phyloP scores from a whole-genome alignment of 2,113 vertebrate genomes.

The Rhea americana region DNA sequence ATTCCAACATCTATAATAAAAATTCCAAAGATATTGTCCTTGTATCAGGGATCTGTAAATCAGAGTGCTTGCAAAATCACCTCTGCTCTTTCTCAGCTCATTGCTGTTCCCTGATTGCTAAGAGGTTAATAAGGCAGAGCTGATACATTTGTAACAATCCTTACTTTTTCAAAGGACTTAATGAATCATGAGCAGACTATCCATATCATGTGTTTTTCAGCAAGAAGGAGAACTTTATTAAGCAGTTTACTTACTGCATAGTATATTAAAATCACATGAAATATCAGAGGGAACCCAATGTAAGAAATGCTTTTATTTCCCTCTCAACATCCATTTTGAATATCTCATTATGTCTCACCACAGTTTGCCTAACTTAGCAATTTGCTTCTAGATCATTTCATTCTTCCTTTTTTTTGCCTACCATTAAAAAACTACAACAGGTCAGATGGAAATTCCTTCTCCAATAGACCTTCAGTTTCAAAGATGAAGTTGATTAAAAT shows the following conservation, averaged over 20 bases:
- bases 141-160: constrained; percentile 6
- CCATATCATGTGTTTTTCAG: constrained; percentile 4
- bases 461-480: not conserved
- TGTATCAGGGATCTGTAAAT: constrained; percentile 37
- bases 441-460: constrained; percentile 10
- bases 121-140: constrained; percentile 45
- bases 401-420: constrained; percentile 7
- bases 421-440: not conserved
- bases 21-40: not conserved
- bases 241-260: constrained; percentile 2
- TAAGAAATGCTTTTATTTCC: constrained; percentile 33
- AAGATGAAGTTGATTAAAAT: constrained; percentile 52
- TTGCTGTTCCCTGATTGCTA: constrained; percentile 22
- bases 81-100: constrained; percentile 55
- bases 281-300: constrained; percentile 5
- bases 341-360: not conserved
- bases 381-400: not conserved
- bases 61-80: constrained; percentile 22
- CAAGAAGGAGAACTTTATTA: constrained; percentile 3
- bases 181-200: constrained; percentile 51
- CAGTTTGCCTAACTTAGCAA: constrained; percentile 1
- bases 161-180: constrained; percentile 45
- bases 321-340: constrained; percentile 32
- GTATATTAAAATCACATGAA: not conserved
- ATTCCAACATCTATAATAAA: constrained; percentile 35